These are phyloP conservation scores for Harpalus rubripes DNA, from an alignment of 2,888 invertebrate species.

Conservation along the genomic window DNA sequence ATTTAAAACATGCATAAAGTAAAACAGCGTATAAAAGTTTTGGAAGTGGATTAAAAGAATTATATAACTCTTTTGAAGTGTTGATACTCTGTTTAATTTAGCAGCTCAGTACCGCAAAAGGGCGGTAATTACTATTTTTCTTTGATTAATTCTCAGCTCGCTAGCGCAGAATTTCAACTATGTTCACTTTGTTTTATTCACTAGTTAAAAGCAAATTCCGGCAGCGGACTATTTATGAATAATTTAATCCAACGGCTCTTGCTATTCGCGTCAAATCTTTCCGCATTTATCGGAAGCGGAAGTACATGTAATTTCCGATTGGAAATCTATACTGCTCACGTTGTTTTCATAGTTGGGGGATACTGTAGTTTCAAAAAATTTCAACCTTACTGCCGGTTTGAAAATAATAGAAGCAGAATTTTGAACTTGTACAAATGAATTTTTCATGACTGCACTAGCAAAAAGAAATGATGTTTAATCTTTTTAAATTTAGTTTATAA, in stretches of 20 bases:
- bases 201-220: slow-evolving; percentile 15
- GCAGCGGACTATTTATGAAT: slow-evolving; percentile 28
- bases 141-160: slow-evolving; percentile 13
- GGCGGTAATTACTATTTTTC: slow-evolving; percentile 26
- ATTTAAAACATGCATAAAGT: slow-evolving; percentile 10
- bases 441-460: no score
- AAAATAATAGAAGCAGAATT: slow-evolving; percentile 6
- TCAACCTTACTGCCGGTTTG: slow-evolving; percentile 6
- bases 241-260: slow-evolving; percentile 42
- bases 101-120: neutral
- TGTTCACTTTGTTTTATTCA: slow-evolving; percentile 1
- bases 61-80: slow-evolving; percentile 14
- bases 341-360: slow-evolving; percentile 23
- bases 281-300: slow-evolving; percentile 56
- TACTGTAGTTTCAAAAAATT: slow-evolving; percentile 19
- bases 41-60: slow-evolving; percentile 7
- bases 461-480: no score
- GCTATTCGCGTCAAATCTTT: slow-evolving; percentile 43
- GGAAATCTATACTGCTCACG: slow-evolving; percentile 53
- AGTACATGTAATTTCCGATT: slow-evolving; percentile 58
- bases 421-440: neutral
- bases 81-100: slow-evolving; percentile 29
- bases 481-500: no score
- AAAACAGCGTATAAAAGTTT: slow-evolving; percentile 24
- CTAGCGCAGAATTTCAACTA: slow-evolving; percentile 11